A percentile compares a stretch with the other conserved stretches of the same genome.
Conservation (phyloP, 2,113 vertebrate species). For the Phalacrocorax carbo region DNA sequence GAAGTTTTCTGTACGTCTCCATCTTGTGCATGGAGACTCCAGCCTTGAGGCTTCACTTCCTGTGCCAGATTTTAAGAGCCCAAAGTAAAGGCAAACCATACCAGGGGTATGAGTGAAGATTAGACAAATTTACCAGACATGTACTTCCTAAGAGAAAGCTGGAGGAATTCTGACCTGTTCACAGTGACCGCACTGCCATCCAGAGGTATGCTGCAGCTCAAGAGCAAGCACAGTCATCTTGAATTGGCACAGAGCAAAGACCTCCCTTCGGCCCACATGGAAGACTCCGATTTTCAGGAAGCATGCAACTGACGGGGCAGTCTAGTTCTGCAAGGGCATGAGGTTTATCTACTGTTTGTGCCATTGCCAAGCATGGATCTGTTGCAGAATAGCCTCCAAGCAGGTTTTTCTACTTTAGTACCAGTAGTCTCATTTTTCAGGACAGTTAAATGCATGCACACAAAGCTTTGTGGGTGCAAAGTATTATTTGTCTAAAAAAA, state of each 20-base stretch:
- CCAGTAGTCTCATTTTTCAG: not conserved
- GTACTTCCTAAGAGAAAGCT: not conserved
- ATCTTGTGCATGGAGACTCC: not conserved
- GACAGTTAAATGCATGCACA: not conserved
- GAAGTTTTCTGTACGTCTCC: not conserved
- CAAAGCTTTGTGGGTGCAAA: not conserved
- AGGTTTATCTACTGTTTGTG: not conserved
- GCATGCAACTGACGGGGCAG: not conserved
- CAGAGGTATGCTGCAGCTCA: conserved; percentile 2
- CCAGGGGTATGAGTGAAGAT: not conserved
- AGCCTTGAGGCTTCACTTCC: not conserved
- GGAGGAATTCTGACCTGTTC: not conserved
- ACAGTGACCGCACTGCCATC: not conserved
- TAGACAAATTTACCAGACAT: not conserved
- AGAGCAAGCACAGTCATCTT: not conserved
- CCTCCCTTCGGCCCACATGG: not conserved
- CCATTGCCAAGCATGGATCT: not conserved
- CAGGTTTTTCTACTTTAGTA: not conserved
- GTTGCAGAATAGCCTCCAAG: not conserved
- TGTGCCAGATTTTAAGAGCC: not conserved
- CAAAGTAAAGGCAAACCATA: not conserved
- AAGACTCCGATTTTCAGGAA: not conserved
- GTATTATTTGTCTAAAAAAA: not conserved
- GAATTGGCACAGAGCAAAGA: not conserved
- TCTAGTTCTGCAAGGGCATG: not conserved